These are phyloP conservation scores for Scomber colias DNA, from an alignment of 2,113 vertebrate species.

Conservation along the genomic window DNA sequence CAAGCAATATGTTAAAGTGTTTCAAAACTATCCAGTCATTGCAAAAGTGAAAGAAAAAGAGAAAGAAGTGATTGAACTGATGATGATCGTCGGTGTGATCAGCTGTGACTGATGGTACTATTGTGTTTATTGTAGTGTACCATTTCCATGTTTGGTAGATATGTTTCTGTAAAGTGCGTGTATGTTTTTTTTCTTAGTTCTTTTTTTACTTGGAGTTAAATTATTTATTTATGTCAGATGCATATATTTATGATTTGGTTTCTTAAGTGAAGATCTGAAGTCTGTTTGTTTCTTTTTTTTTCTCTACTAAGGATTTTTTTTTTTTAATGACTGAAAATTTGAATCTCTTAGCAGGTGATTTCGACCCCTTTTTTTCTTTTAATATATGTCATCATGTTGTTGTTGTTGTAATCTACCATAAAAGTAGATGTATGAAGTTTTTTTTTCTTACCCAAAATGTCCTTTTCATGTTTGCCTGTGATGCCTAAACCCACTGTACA, in stretches of 20 bases:
- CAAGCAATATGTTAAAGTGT: constrained; percentile 55
- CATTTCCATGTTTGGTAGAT: constrained; percentile 41
- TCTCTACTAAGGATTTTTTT: background rate
- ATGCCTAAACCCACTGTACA: constrained; percentile 40
- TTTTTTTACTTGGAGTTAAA: constrained; percentile 43
- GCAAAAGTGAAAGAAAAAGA: constrained; percentile 32
- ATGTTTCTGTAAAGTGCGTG: constrained; percentile 27
- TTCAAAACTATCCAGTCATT: constrained; percentile 8
- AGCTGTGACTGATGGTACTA: constrained; percentile 29
- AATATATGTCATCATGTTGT: background rate
- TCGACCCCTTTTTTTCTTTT: background rate
- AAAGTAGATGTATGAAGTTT: constrained; percentile 15
- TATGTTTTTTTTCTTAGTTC: background rate
- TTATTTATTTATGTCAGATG: constrained; percentile 67
- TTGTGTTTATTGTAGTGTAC: constrained; percentile 47
- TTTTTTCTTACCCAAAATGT: background rate
- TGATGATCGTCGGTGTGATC: constrained; percentile 1
- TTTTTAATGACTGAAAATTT: background rate
- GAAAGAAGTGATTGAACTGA: background rate
- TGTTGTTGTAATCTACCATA: constrained; percentile 25
- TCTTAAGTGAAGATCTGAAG: constrained; percentile 25
- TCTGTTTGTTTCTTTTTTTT: background rate
- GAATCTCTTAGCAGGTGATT: background rate
- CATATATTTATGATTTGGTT: constrained; percentile 71
- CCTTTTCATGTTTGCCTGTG: constrained; percentile 14